Conservation (phyloP, 2,113 vertebrate species). For the Hyaena hyaena region DNA sequence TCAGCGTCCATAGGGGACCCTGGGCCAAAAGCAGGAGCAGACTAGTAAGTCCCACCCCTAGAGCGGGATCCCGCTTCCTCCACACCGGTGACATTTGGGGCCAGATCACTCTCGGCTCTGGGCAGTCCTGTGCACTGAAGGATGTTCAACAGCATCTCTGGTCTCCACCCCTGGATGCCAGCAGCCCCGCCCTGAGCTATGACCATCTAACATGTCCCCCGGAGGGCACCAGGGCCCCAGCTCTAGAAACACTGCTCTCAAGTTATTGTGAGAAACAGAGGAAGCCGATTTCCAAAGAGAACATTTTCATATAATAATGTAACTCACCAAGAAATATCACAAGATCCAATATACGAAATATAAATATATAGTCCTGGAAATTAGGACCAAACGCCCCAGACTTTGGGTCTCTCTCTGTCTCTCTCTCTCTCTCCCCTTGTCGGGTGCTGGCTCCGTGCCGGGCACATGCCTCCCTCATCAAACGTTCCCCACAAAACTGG, state of each 20-base stretch:
- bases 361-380: not conserved
- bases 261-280: not conserved
- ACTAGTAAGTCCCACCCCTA: not conserved
- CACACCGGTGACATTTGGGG: not conserved
- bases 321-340: not conserved
- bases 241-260: not conserved
- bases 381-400: not conserved
- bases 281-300: not conserved
- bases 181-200: not conserved
- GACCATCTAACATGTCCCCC: not conserved
- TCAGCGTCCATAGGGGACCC: not conserved
- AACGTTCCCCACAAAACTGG: too few relatives aligned
- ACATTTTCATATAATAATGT: too few relatives aligned
- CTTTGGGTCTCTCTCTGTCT: too few relatives aligned
- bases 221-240: not conserved
- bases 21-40: rapidly evolving
- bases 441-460: rapidly evolving
- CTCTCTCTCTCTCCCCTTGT: too few relatives aligned
- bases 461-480: rapidly evolving
- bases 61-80: not conserved
- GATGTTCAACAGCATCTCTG: not conserved
- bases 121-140: not conserved
- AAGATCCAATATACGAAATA: not conserved
- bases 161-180: not conserved
- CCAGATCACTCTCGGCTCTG: not conserved